Percentiles rank a stretch among this genome's conserved stretches.
Conservation (phyloP, 2,113 vertebrate genomes). For the Cephalopholis sonnerati region DNA sequence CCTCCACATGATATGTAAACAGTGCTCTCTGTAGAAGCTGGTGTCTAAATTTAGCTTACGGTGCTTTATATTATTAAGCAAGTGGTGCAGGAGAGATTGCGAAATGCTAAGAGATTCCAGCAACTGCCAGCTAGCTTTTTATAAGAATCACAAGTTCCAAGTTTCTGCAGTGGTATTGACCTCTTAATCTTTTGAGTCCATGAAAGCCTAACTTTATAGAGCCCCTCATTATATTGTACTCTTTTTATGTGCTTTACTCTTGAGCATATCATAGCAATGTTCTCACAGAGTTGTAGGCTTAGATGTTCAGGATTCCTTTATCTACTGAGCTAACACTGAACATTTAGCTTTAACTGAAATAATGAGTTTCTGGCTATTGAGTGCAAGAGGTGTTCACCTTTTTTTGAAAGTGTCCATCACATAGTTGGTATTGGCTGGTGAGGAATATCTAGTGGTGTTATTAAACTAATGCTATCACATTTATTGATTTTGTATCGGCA, state of each 20-base stretch:
- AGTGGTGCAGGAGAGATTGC: background rate
- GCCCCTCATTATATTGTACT: conserved; percentile 31
- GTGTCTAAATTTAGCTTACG: background rate
- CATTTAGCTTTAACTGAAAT: conserved; percentile 29
- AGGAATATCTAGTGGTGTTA: background rate
- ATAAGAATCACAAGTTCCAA: conserved; percentile 26
- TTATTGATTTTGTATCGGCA: background rate
- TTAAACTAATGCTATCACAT: background rate
- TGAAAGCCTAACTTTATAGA: conserved; percentile 37
- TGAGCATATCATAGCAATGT: conserved; percentile 18
- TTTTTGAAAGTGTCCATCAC: background rate
- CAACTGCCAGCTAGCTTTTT: conserved; percentile 11
- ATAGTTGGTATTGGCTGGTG: background rate
- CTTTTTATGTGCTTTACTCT: conserved; percentile 12
- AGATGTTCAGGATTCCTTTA: conserved; percentile 19
- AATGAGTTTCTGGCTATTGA: background rate
- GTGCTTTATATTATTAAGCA: background rate
- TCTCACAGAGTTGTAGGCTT: conserved; percentile 19
- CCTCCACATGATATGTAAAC: background rate
- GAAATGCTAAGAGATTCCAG: conserved; percentile 5
- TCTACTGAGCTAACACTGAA: conserved; percentile 13
- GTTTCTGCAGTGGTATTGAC: conserved; percentile 22
- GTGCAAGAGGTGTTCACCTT: background rate
- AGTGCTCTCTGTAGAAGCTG: background rate
- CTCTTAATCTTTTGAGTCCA: conserved; percentile 43